Evolutionary conservation across 2,113 vertebrate species (phyloP).

Genomic region (Canis aureus): DNA sequence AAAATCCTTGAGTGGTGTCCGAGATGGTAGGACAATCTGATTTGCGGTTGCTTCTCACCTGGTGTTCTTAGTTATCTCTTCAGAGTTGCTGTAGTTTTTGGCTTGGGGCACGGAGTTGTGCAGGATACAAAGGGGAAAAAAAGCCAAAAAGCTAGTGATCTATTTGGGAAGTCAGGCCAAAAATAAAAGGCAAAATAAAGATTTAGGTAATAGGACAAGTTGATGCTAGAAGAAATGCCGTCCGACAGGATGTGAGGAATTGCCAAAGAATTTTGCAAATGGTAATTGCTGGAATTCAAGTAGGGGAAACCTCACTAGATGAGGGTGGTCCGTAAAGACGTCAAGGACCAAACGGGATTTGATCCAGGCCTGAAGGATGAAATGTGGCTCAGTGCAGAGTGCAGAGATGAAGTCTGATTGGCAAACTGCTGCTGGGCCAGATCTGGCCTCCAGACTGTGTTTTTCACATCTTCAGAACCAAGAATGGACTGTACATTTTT

Average conservation of each 20-base stretch:
- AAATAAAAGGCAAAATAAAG: conserved; percentile 22
- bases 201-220: background rate
- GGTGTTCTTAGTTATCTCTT: conserved; percentile 1
- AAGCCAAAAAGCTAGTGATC: background rate
- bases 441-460: background rate
- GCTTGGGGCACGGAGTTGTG: background rate
- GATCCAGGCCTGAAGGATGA: background rate
- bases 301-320: background rate
- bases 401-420: background rate
- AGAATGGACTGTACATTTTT: conserved; percentile 3
- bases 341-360: background rate
- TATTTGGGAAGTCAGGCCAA: conserved; percentile 6
- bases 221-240: background rate
- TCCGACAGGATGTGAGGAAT: background rate
- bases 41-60: background rate
- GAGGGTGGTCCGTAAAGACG: background rate
- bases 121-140: background rate
- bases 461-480: background rate
- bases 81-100: conserved; percentile 16
- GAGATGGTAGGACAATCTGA: background rate
- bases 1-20: background rate
- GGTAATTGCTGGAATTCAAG: background rate
- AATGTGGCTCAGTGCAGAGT: background rate
- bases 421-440: background rate
- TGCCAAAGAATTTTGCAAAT: background rate